Evolutionary conservation across 2,113 vertebrate species (phyloP).

Genomic region (Trachemys scripta): DNA sequence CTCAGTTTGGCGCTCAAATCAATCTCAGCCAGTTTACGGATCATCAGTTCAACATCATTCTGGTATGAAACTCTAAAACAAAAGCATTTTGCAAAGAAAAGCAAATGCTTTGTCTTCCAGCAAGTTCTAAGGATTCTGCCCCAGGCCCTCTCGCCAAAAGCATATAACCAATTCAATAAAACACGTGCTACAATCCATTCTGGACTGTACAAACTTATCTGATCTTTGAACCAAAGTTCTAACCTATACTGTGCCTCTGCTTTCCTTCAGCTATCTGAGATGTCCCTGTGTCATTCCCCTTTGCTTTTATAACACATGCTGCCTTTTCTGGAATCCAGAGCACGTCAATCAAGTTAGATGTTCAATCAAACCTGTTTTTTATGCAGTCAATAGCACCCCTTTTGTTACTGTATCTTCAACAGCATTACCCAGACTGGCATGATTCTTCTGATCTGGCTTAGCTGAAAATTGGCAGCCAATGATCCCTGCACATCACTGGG

Average conservation of each 20-base stretch:
- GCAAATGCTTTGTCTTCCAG: not conserved
- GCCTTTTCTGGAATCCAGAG: not conserved
- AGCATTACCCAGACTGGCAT: rapidly evolving
- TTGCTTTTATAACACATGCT: not conserved
- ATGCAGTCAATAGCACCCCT: not conserved
- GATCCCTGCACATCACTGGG: not conserved
- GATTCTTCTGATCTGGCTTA: not conserved
- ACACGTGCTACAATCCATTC: not conserved
- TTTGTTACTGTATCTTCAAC: not conserved
- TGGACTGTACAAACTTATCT: not conserved
- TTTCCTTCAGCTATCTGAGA: not conserved
- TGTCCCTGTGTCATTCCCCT: rapidly evolving
- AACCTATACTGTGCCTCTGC: not conserved
- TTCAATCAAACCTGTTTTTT: not conserved
- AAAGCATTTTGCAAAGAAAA: not conserved
- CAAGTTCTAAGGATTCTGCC: not conserved
- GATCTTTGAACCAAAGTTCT: not conserved
- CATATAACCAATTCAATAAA: not conserved
- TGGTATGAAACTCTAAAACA: not conserved
- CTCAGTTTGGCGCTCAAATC: not conserved
- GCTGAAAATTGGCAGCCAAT: not conserved
- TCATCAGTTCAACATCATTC: not conserved
- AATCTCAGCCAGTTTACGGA: not conserved
- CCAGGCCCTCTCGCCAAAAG: not conserved
- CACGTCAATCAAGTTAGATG: not conserved